Conservation (phyloP, 2,888 invertebrate species). For the Apamea epomidion region DNA sequence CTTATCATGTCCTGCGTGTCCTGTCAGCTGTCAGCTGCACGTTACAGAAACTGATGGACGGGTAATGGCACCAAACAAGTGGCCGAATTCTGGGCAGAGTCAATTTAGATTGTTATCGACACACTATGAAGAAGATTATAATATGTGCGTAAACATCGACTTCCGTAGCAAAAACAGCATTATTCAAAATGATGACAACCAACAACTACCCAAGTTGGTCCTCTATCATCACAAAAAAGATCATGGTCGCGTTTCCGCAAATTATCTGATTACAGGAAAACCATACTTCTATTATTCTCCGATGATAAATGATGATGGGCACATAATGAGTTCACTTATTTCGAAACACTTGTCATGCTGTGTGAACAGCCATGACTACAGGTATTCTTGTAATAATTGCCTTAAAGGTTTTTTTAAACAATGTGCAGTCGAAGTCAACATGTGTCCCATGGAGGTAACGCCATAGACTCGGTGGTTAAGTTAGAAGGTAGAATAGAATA, state of each 20-base stretch:
- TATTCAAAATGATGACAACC: constrained; percentile 10
- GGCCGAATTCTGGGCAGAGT: no score
- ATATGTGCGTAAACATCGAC: neutral
- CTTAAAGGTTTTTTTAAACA: no score
- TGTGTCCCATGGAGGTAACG: neutral
- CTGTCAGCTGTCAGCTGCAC: no score
- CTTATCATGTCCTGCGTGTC: no score
- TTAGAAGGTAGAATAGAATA: no score
- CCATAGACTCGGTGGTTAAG: neutral
- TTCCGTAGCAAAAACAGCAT: neutral
- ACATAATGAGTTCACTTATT: constrained; percentile 37
- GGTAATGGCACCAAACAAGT: no score
- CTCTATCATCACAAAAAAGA: constrained; percentile 38
- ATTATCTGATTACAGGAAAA: constrained; percentile 62
- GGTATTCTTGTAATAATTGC: neutral
- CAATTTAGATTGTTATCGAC: no score
- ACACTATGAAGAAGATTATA: neutral
- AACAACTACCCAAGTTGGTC: neutral
- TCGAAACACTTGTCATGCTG: constrained; percentile 50
- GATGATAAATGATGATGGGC: constrained; percentile 38
- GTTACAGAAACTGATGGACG: no score
- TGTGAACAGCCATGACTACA: neutral
- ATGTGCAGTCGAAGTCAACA: neutral
- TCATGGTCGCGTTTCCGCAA: constrained; percentile 33
- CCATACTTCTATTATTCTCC: constrained; percentile 33